Conservation (phyloP, 2,888 invertebrate species). For the Neocrepidodera transversa region DNA sequence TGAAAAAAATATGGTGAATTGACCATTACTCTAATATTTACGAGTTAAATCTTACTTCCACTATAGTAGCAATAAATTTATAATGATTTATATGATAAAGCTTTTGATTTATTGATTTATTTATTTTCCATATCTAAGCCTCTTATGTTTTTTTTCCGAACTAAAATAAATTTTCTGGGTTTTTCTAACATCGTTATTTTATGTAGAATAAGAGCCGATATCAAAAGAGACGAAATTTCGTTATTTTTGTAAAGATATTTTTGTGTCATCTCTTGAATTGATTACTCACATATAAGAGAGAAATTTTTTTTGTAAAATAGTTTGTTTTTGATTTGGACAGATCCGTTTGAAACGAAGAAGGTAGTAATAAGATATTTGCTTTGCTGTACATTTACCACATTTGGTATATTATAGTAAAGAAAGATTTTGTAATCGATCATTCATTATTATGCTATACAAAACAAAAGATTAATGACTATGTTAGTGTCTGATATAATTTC, state of each 20-base stretch:
- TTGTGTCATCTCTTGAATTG: background rate
- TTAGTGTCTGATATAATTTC: no score
- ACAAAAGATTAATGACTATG: no score
- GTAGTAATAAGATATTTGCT: no score
- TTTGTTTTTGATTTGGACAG: constrained; percentile 21
- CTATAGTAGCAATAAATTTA: no score
- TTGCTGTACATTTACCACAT: no score
- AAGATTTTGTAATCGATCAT: no score
- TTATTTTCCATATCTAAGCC: background rate
- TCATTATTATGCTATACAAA: no score
- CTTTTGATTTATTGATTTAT: constrained; percentile 7
- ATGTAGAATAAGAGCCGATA: constrained; percentile 7
- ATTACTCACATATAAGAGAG: constrained; percentile 8
- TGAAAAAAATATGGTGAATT: no score
- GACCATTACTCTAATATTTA: no score
- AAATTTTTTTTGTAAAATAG: constrained; percentile 9
- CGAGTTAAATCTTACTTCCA: no score
- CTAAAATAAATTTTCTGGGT: constrained; percentile 1
- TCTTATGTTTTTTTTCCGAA: background rate
- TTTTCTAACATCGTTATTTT: constrained; percentile 12
- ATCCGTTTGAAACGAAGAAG: background rate
- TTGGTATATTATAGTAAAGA: no score
- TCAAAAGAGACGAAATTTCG: constrained; percentile 10
- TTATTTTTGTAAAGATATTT: constrained; percentile 6
- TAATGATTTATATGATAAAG: no score